phyloP scores from a whole-genome alignment of 2,797 vertebrate species.

The Brachymystax lenok region DNA sequence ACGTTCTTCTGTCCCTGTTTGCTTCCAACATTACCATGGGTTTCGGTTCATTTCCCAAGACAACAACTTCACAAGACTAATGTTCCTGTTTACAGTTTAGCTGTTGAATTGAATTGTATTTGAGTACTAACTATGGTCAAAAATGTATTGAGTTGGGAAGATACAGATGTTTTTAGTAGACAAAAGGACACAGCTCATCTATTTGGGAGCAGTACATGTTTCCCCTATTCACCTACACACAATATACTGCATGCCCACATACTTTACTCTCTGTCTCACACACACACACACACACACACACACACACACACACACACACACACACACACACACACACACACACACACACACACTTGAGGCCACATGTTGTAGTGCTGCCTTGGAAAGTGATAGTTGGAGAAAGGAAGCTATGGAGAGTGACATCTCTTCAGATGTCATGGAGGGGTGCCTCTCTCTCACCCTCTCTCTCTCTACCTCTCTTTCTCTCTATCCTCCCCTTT shows the following conservation, averaged over 20 bases:
- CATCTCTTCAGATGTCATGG: constrained; percentile 76
- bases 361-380: constrained; percentile 66
- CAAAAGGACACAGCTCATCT: constrained; percentile 39
- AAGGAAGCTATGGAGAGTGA: constrained; percentile 73
- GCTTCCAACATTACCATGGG: neutral
- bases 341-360: constrained; percentile 54
- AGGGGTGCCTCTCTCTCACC: constrained; percentile 66
- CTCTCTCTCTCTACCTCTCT: constrained; percentile 45
- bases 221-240: constrained; percentile 50
- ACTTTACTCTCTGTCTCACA: constrained; percentile 44
- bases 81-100: neutral
- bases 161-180: constrained; percentile 31
- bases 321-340: constrained; percentile 39
- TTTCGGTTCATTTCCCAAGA: neutral
- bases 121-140: neutral
- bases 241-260: constrained; percentile 42
- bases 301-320: constrained; percentile 19
- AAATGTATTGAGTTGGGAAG: constrained; percentile 9
- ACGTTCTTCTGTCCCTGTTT: neutral
- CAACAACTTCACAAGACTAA: neutral
- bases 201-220: constrained; percentile 47
- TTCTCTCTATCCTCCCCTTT: neutral
- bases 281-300: neutral
- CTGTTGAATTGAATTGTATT: neutral
- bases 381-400: constrained; percentile 75